phyloP scores from a whole-genome alignment of 2,113 vertebrate species.

The Pimephales promelas region DNA sequence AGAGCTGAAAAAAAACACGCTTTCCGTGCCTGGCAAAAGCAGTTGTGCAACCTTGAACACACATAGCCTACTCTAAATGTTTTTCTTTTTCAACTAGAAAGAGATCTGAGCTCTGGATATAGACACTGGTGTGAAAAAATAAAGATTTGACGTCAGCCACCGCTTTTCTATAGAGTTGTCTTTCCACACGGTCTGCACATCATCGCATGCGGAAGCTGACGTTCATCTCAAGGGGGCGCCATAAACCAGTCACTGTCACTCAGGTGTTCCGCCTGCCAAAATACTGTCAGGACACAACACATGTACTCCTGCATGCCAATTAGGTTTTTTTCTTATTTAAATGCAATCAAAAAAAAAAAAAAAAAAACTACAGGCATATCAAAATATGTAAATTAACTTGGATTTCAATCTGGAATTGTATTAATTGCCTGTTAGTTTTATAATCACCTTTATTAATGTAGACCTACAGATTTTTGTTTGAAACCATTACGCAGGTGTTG shows the following conservation, averaged over 20 bases:
- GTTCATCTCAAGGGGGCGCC: conserved; percentile 24
- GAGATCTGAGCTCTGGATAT: not conserved
- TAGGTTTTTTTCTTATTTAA: too few relatives aligned
- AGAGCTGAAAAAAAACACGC: not conserved
- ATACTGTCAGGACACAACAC: not conserved
- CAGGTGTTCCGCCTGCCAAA: not conserved
- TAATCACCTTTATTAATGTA: too few relatives aligned
- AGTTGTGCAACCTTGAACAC: not conserved
- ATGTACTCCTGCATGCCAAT: too few relatives aligned
- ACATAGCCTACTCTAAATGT: not conserved
- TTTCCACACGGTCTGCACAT: not conserved
- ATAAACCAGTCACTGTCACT: not conserved
- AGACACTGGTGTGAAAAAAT: not conserved
- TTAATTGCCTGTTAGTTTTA: not conserved
- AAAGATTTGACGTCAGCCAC: conserved; percentile 6
- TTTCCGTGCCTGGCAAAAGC: not conserved
- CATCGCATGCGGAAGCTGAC: not conserved
- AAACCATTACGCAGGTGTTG: not conserved
- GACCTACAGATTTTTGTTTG: too few relatives aligned
- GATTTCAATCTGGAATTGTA: not conserved
- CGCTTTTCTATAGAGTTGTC: not conserved
- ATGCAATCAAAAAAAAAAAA: too few relatives aligned
- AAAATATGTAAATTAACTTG: not conserved
- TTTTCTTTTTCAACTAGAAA: not conserved
- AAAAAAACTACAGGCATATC: not conserved